phyloP scores from a whole-genome alignment of 2,113 vertebrate genomes.

The Pteruthius melanotis region DNA sequence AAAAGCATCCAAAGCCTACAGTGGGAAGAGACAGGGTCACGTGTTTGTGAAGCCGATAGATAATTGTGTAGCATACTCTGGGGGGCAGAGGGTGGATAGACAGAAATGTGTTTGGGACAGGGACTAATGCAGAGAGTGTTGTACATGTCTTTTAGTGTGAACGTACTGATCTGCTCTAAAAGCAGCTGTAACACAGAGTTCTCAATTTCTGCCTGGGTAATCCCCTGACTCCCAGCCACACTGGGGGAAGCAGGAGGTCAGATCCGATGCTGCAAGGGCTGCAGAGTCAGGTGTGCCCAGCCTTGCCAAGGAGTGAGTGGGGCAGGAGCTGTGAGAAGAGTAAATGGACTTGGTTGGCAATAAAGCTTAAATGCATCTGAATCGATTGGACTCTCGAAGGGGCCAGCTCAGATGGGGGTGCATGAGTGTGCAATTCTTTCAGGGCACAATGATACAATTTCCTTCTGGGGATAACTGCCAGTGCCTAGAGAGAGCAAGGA shows the following conservation, averaged over 20 bases:
- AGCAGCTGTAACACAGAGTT: not conserved
- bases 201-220: not conserved
- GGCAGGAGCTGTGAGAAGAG: not conserved
- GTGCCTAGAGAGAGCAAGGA: not conserved
- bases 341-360: not conserved
- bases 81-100: not conserved
- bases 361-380: not conserved
- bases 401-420: not conserved
- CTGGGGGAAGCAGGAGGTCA: not conserved
- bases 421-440: not conserved
- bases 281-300: not conserved
- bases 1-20: not conserved
- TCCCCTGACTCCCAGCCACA: not conserved
- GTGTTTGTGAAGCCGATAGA: not conserved
- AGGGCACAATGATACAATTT: not conserved
- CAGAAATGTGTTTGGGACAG: too few species aligned
- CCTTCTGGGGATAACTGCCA: not conserved
- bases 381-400: not conserved
- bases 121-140: not conserved
- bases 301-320: not conserved
- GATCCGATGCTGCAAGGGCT: not conserved
- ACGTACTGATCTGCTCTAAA: not conserved
- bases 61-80: not conserved
- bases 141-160: not conserved
- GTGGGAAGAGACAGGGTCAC: not conserved